A percentile compares a stretch with the other conserved stretches of the same genome.
Evolutionary conservation across 1,140 invertebrate species (phyloP).

Genomic region (Drosophila kikkawai): DNA sequence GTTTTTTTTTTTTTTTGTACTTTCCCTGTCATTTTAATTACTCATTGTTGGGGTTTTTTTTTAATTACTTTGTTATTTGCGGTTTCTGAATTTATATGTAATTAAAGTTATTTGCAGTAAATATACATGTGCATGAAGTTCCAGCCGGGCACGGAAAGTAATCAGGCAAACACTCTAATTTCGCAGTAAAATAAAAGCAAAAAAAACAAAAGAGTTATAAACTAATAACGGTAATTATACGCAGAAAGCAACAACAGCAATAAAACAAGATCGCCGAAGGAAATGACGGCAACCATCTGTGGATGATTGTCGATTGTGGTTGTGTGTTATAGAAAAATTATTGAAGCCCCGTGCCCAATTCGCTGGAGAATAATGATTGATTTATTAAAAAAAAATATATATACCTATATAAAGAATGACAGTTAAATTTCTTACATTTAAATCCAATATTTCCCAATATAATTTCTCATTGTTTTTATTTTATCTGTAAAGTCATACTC

Average conservation of each 20-base stretch:
- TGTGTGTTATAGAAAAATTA: neutral
- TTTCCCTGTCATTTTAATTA: conserved; percentile 43
- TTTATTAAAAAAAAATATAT: neutral
- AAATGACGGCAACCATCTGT: conserved; percentile 48
- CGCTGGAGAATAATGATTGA: neutral
- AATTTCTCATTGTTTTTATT: neutral
- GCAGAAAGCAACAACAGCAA: conserved; percentile 39
- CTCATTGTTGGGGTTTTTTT: conserved; percentile 11
- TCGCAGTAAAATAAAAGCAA: conserved; percentile 9
- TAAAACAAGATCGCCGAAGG: conserved; percentile 48
- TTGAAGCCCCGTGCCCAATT: conserved; percentile 9
- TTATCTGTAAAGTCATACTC: neutral
- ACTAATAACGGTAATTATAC: conserved; percentile 70
- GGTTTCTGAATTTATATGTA: conserved; percentile 29
- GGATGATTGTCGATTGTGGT: conserved; percentile 32
- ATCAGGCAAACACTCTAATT: conserved; percentile 39
- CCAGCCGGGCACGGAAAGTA: conserved; percentile 8
- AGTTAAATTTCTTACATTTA: too few relatives aligned
- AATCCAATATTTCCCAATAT: too few relatives aligned
- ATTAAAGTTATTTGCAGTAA: conserved; percentile 45
- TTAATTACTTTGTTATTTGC: conserved; percentile 25
- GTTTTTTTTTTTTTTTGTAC: neutral
- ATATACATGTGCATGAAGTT: conserved; percentile 16
- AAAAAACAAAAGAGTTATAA: conserved; percentile 57
- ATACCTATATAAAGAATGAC: neutral